A percentile compares a stretch with the other conserved stretches of the same genome.
Evolutionary conservation across 2,797 vertebrate species (phyloP).

Genomic region (Cichlasoma orientale): DNA sequence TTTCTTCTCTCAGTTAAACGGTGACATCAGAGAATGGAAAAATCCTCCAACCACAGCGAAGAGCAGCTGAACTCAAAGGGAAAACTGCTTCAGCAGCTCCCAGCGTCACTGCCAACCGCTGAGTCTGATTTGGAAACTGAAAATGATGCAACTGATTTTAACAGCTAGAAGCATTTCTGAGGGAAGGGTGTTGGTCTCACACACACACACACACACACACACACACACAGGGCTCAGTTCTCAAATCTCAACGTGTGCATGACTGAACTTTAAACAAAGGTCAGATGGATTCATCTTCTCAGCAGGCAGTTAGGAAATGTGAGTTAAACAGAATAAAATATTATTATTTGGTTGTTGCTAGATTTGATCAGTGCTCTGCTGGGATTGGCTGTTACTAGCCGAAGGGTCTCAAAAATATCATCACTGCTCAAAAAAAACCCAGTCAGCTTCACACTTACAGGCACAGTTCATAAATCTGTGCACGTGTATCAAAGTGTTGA

Average conservation of each 20-base stretch:
- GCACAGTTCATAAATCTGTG: too few species aligned
- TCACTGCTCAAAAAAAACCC: rapidly evolving
- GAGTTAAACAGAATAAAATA: neutral
- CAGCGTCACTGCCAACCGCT: neutral
- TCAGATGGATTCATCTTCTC: neutral
- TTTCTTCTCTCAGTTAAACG: neutral
- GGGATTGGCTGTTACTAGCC: neutral
- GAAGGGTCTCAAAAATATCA: neutral
- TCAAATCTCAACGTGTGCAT: neutral
- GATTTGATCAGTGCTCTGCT: neutral
- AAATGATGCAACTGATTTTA: neutral
- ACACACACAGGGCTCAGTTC: too few species aligned
- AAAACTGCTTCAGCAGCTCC: neutral
- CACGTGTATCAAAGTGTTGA: neutral
- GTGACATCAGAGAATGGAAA: conserved; percentile 25
- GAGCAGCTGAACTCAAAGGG: neutral
- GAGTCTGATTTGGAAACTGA: neutral
- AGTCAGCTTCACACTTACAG: too few species aligned
- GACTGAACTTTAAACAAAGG: neutral
- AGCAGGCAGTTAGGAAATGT: neutral
- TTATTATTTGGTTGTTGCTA: neutral
- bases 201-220: too few species aligned
- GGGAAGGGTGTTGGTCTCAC: neutral
- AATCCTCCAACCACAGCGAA: neutral
- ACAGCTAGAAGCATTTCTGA: neutral